Base-by-base conservation (phyloP, 2,888 invertebrate genomes). In the Choreutis nemorana region DNA sequence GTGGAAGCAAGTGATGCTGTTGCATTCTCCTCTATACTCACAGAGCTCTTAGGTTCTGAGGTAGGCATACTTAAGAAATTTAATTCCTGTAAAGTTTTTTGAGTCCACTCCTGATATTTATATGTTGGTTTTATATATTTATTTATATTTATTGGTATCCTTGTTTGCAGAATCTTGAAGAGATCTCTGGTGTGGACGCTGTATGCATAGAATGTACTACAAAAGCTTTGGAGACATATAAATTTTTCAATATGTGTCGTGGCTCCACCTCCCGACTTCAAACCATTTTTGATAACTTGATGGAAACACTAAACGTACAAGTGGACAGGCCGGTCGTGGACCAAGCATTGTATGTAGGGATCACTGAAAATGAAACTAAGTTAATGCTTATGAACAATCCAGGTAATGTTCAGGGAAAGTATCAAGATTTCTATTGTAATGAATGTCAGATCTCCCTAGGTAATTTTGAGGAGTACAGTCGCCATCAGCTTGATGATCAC, bases 101-200 rank as follows among this genome's bases (percentile, higher is more conserved):
- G 3, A 25, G 8, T 8, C 7, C 13, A 25, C 3, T 25, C 7
- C 8, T 4, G 12, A 20, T 11, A n/a, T 20, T n/a, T 2, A 21
- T 22, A 4, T 14, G 7, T 9, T 4, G n/a, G 7, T 14, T 26
- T 13, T 18, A 14, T 16, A 16, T 2, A 20, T 15, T 23, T 16
- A 29, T 5, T 25, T 24, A 22, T 11, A n/a, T n/a, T n/a, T n/a
- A n/a, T n/a, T n/a, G 1, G 10, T 16, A 25, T 34, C 37, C 23
- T 34, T 14, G 28, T 25, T 67, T 65, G n/a, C 54, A 77, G 77
- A 37, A 61, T 14, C 43, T 39, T 20, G 52, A 63, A 35, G 57
- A 61, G 32, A 50, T 72, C 14, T 45, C 57, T 13, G 72, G 72
- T 0, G 40, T 73, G 21, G 65, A 75, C 39, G 65, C 61, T 18